phyloP scores from a whole-genome alignment of 2,888 invertebrate genomes.

The Amphipoea oculea region DNA sequence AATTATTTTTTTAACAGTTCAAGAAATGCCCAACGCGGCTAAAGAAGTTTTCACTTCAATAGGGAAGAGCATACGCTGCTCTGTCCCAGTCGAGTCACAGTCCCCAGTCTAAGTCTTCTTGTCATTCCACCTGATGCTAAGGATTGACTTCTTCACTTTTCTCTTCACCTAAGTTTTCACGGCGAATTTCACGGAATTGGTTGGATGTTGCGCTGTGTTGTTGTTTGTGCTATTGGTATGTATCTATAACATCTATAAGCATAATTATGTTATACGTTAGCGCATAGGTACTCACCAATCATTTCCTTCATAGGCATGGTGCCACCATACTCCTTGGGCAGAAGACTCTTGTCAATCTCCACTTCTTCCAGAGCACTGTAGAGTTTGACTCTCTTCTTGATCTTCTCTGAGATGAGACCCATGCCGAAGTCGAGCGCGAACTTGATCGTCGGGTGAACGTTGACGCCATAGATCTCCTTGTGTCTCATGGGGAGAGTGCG shows the following conservation, averaged over 20 bases:
- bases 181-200: not conserved
- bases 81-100: no score
- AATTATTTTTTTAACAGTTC: no score
- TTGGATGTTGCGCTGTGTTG: not conserved
- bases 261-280: not conserved
- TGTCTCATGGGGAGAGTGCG: constrained; percentile 94
- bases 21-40: no score
- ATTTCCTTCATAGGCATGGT: constrained; percentile 95
- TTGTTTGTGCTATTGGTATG: not conserved
- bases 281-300: constrained; percentile 92
- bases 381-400: constrained; percentile 92
- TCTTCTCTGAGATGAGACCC: constrained; percentile 94
- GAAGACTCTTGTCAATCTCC: constrained; percentile 91
- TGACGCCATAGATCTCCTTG: constrained; percentile 94
- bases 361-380: constrained; percentile 92
- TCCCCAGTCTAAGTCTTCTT: not conserved
- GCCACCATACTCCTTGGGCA: constrained; percentile 96
- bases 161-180: not conserved
- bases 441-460: constrained; percentile 93
- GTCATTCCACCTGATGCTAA: not conserved
- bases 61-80: not conserved
- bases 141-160: not conserved
- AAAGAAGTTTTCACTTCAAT: no score
- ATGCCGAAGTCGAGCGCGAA: constrained; percentile 95
- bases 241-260: not conserved